Conservation (phyloP, 2,113 vertebrate genomes). For the Chunga burmeisteri region DNA sequence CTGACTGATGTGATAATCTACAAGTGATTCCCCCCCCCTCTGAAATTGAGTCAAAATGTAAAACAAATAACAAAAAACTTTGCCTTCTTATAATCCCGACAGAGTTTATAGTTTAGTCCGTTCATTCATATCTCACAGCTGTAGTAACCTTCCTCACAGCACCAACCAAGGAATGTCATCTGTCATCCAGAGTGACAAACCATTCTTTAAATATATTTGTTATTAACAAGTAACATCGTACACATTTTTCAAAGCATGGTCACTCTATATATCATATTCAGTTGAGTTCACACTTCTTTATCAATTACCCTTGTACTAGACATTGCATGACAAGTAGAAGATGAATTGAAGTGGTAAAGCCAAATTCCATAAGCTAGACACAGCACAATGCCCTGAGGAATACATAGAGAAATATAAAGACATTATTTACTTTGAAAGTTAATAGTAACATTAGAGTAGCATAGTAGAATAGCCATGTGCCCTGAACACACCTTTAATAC, state of each 20-base stretch:
- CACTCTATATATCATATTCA: slow-evolving; percentile 40
- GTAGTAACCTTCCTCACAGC: not conserved
- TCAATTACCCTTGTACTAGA: slow-evolving; percentile 34
- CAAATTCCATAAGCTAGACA: slow-evolving; percentile 13
- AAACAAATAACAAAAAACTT: not conserved
- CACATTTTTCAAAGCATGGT: slow-evolving; percentile 38
- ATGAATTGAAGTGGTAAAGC: slow-evolving; percentile 25
- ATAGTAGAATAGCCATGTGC: not conserved
- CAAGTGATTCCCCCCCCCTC: not conserved
- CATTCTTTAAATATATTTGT: slow-evolving; percentile 23
- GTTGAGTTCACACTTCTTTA: slow-evolving; percentile 27
- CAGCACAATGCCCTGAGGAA: not conserved
- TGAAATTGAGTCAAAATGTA: not conserved
- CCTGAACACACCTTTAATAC: not conserved
- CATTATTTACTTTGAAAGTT: slow-evolving; percentile 15
- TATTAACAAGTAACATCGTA: slow-evolving; percentile 6
- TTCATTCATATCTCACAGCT: not conserved
- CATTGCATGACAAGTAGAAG: not conserved
- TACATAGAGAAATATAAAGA: not conserved
- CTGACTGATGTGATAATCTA: not conserved
- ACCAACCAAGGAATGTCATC: not conserved
- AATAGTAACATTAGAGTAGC: not conserved
- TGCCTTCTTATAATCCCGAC: not conserved
- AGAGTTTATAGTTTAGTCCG: not conserved
- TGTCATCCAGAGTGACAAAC: slow-evolving; percentile 17